Evolutionary conservation across 92 coral and sea anemone species (phyloP).

Genomic region (Bergia sp.): DNA sequence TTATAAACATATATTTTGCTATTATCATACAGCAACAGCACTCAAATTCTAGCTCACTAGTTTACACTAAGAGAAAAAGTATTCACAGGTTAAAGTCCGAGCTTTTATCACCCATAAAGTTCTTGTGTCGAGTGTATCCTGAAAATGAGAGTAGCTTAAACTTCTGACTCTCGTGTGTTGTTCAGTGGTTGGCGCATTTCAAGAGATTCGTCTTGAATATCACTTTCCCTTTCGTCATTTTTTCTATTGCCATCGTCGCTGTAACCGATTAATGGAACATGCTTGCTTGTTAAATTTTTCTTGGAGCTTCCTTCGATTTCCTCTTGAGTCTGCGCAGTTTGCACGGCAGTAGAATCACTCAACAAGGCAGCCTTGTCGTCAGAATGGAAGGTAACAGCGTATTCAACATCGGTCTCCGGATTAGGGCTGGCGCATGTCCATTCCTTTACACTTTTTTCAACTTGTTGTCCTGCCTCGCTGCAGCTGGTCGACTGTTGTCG

Average conservation of each 20-base stretch:
- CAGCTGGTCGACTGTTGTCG: not conserved
- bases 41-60: not conserved
- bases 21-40: too few species aligned
- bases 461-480: not conserved
- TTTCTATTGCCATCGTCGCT: not conserved
- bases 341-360: not conserved
- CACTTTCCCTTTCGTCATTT: not conserved
- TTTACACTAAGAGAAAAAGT: not conserved
- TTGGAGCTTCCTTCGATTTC: not conserved
- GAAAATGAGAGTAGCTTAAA: not conserved
- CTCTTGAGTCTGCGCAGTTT: not conserved
- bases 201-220: not conserved
- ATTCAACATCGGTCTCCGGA: not conserved
- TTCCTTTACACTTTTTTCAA: slow-evolving; percentile 1
- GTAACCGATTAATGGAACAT: not conserved
- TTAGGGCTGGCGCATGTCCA: not conserved
- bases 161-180: not conserved
- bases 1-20: too few species aligned
- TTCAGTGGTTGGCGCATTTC: slow-evolving; percentile 1
- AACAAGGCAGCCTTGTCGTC: slow-evolving; percentile 1
- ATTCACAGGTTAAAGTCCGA: not conserved
- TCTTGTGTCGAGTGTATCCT: not conserved
- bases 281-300: not conserved
- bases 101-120: not conserved
- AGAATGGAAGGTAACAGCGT: not conserved